Evolutionary conservation across 1,140 invertebrate species (phyloP).

Genomic region (Leptopilina clavipes): DNA sequence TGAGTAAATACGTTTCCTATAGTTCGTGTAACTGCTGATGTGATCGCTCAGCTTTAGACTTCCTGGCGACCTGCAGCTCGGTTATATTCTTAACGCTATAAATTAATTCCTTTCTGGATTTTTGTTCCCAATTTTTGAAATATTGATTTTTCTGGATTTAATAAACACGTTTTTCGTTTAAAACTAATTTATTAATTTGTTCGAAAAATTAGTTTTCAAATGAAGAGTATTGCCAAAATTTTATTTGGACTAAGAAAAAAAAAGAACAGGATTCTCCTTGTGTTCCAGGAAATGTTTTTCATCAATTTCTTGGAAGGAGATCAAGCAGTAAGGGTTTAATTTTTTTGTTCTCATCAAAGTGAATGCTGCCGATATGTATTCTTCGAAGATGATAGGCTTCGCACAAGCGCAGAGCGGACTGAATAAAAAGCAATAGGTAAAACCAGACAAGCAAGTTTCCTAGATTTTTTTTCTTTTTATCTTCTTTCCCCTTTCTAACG

Average conservation of each 20-base stretch:
- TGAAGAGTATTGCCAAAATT: no score
- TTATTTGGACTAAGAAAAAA: not conserved
- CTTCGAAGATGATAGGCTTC: not conserved
- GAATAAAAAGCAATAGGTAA: not conserved
- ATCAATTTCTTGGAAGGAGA: not conserved
- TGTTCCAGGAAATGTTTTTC: not conserved
- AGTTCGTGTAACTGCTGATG: not conserved
- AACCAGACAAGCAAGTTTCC: slow-evolving; percentile 27
- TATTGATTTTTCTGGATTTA: no score
- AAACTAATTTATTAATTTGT: no score
- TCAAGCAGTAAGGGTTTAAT: not conserved
- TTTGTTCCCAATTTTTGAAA: no score
- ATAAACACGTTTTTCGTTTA: no score
- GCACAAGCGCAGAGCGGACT: not conserved
- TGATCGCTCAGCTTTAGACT: slow-evolving; percentile 1
- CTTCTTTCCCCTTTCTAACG: not conserved
- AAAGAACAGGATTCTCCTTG: not conserved
- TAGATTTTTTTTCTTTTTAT: slow-evolving; percentile 14
- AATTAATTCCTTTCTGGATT: no score
- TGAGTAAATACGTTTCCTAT: not conserved
- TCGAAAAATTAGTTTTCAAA: no score
- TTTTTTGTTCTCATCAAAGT: slow-evolving; percentile 7
- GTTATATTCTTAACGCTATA: not conserved
- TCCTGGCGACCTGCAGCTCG: slow-evolving; percentile 6
- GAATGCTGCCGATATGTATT: not conserved